Evolutionary conservation across 2,888 invertebrate genomes (phyloP), one percentile per base, ranked within the genome.

Genomic region (Epinotia bilunana): DNA sequence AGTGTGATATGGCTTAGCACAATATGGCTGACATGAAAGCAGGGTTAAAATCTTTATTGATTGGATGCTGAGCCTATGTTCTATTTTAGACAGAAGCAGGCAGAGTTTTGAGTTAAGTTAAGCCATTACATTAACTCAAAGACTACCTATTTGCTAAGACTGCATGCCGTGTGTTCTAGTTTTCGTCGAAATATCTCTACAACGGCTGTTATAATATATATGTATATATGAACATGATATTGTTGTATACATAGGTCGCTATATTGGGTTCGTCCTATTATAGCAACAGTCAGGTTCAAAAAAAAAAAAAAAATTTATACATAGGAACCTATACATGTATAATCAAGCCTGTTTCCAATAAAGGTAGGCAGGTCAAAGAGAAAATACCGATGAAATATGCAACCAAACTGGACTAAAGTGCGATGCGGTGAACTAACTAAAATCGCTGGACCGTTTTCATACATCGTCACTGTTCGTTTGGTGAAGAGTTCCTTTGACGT

Each of bases 41-140:
- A 23, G 20, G 13, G 9, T 16, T 6, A 60, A 33, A 39, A n/a
- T 6, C 61, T 28, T 61, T 6, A 1, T 61, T 33, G 33, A 61
- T 33, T n/a, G 39, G 55, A 4, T 12, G 1, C 53, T 3, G 13
- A 20, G 23, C 28, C 49, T 74, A 39, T 13, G 63, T 60, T 63
- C 77, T 73, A 73, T 77, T 65, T 72, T 23, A 58, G 13, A 39
- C 70, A 28, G 72, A 67, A 71, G 46, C 74, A 70, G 39, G 23
- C 60, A 73, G 23, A 61, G 61, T 61, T 62, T 16, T 68, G 57
- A 68, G 23, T 55, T 46, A 73, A 46, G 18, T 57, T 13, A 33
- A 73, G 28, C 55, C 68, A 20, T 73, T 73, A 60, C 53, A 55
- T 68, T 43, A 61, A 39, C 61, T 46, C 39, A 73, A 60, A 65